Base-by-base conservation (phyloP, 2,888 invertebrate genomes). In the Doris montereyensis region DNA sequence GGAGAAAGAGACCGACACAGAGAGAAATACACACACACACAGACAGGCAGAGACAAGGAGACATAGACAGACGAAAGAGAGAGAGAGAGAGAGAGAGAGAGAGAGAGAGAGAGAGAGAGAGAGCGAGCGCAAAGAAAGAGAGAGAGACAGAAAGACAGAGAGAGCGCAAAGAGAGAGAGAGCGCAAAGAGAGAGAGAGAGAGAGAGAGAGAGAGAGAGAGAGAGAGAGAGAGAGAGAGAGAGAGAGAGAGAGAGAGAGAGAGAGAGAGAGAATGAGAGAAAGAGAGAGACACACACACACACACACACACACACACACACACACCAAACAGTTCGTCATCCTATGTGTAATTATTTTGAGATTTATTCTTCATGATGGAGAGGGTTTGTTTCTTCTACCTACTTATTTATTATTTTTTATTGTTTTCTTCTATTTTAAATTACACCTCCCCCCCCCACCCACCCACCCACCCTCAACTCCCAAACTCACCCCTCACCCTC, bases 61-160 rank as follows among this genome's bases (percentile, higher is more conserved):
- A 30, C 30, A 34, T 21, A 5, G 58, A 28, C 10, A 28, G 58
- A 26, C 17, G 30, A 52, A 26, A 57, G 73, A 73, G 57, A 57
- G 30, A 57, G 52, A 57, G 52, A 30, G 5, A 24, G 28, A 57
- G 57, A 21, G 26, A 58, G 60, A 30, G 34, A 57, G 24, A 74
- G 74, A 74, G 57, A 57, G 58, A 74, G 57, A 60, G 58, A 28
- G 13, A 58, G 74, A 60, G 34, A 28, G 28, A 28, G 32, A 30
- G 34, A 57, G 57, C 57, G 60, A 74, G 28, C n/a, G 21, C n/a
- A 32, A 60, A n/a, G 28, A 28, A 60, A 28, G 58, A 30, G 32
- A 74, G 21, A 28, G 57, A 74, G 74, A 74, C 28, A 57, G 58
- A 58, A 32, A 74, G 57, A 57, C 28, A 74, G 60, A 58, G 58